Conservation (phyloP, 2,888 invertebrate genomes). For the Orchesellides sinensis region DNA sequence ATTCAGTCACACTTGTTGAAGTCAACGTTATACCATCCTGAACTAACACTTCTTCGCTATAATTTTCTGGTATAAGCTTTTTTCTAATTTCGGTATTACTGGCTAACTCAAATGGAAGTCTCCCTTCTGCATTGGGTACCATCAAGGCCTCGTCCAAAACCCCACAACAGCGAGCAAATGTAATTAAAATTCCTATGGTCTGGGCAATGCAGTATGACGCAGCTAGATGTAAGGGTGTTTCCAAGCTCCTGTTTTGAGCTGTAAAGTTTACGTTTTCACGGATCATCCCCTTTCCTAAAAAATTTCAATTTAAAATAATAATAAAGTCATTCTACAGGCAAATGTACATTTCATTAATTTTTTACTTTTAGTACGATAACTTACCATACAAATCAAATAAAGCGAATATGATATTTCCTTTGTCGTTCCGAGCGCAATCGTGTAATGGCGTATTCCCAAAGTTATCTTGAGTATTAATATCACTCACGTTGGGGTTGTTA, state of each 20-base stretch:
- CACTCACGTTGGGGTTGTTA: conserved; percentile 3
- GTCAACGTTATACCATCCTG: conserved; percentile 10
- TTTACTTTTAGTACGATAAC: too few relatives aligned
- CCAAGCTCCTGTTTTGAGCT: conserved; percentile 35
- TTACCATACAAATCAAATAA: conserved; percentile 21
- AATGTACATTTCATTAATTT: too few relatives aligned
- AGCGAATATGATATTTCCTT: conserved; percentile 22
- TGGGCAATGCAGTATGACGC: conserved; percentile 23
- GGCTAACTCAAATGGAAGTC: conserved; percentile 39
- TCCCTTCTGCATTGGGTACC: conserved; percentile 25
- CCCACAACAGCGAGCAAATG: conserved; percentile 1
- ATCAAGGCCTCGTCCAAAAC: conserved; percentile 19
- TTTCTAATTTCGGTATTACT: not conserved
- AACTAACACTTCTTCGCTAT: not conserved
- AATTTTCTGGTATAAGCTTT: conserved; percentile 7
- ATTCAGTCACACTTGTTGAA: not conserved
- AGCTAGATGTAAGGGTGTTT: conserved; percentile 54
- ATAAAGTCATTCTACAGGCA: not conserved
- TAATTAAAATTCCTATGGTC: conserved; percentile 5
- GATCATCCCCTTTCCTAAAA: not conserved
- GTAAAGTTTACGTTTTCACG: conserved; percentile 26
- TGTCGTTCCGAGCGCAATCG: conserved; percentile 50
- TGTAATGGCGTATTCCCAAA: conserved; percentile 64
- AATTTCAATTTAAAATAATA: not conserved
- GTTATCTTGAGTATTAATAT: conserved; percentile 61